Evolutionary conservation across 2,888 invertebrate genomes (phyloP), one percentile per base, ranked within the genome.

Genomic region (Erynnis tages): DNA sequence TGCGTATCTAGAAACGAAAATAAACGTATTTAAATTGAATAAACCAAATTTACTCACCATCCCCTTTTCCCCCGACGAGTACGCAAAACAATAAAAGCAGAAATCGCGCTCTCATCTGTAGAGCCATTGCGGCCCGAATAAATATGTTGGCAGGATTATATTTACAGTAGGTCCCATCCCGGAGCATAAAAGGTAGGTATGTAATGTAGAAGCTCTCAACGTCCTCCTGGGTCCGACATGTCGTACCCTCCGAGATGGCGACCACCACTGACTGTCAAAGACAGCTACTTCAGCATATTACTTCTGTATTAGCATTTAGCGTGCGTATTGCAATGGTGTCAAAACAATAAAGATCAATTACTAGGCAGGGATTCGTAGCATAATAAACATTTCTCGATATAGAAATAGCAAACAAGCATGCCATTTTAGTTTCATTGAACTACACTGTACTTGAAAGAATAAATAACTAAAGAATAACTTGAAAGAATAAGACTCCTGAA

Each of bases 111-210:
- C 72, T 82, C 68, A 73, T 73, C 64, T 77, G 74, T 72, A 76
- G 77, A 80, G 85, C 80, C 89, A 89, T 89, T 71, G 70, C 75
- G 79, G 76, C 75, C 76, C 74, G 58, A 74, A 69, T 72, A 82
- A 79, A 79, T 80, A 73, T 69, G 66, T 72, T 66, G 67, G 65
- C 63, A 62, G 65, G 67, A 68, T 70, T 63, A 68, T 79, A 62
- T 79, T 77, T 77, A 69, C 71, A 77, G 72, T 71, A 59, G 74
- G 69, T 77, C 82, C 88, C 88, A 88, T 88, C 72, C 85, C 88
- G 84, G 66, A 59, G 60, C 63, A 57, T 61, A 47, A 60, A 55
- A 62, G 48, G 29, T 53, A 48, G 43, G 49, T 58, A 61, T 68
- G 64, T 43, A 27, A 10, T 35, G 27, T 37, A 19, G 41, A 41